A percentile compares a stretch with the other conserved stretches of the same genome.
Evolutionary conservation across 2,888 invertebrate genomes (phyloP).

Genomic region (Acanthosepion esculentum): DNA sequence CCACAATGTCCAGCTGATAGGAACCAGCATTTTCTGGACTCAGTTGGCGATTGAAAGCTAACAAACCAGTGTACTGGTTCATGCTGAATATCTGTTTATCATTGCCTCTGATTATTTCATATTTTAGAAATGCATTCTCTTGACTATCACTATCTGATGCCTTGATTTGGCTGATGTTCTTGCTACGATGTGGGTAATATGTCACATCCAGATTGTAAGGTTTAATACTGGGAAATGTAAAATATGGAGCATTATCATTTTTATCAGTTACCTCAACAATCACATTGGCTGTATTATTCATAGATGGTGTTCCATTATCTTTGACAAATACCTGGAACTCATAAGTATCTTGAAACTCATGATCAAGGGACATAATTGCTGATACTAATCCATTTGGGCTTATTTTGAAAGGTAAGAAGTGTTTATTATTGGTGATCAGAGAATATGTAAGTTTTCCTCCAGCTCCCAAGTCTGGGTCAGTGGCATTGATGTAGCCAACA

Average conservation of each 20-base stretch:
- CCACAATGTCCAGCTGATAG: neutral
- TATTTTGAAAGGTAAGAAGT: neutral
- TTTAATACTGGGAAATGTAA: neutral
- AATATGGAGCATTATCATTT: constrained; percentile 2
- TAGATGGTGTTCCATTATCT: neutral
- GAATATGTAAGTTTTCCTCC: neutral
- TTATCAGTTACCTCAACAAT: neutral
- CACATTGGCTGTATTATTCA: neutral
- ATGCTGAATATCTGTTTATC: neutral
- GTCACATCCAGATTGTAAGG: neutral
- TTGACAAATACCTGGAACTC: neutral
- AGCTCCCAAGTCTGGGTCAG: neutral
- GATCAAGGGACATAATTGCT: neutral
- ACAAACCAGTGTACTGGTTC: neutral
- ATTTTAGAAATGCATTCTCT: constrained; percentile 2
- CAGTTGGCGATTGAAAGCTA: neutral
- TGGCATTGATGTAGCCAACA: neutral
- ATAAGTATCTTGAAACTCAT: neutral
- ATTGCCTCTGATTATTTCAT: neutral
- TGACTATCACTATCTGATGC: neutral
- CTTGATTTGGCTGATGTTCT: neutral
- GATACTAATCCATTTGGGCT: neutral
- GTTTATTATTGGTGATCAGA: neutral
- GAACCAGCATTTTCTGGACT: neutral
- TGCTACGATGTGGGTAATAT: neutral